Evolutionary conservation across 2,888 invertebrate species (phyloP), one percentile per base, ranked within the genome.

Genomic region (Pelosia muscerda): DNA sequence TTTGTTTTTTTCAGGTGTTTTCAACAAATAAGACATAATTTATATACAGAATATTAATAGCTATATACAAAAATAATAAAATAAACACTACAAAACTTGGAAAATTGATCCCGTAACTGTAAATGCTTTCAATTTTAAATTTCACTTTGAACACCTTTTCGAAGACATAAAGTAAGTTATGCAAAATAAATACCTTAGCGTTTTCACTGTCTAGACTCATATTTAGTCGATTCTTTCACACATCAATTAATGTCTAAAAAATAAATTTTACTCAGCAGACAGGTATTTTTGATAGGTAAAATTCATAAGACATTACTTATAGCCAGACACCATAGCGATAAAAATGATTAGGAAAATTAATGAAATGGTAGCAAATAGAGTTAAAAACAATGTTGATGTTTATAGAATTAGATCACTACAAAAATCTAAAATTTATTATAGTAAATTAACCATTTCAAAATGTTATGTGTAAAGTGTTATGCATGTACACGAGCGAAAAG

Each of bases 231-330:
- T 72, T 66, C 57, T 72, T 66, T 58, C 63, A 71, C 67, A 60
- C 67, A 58, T 15, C 25, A 13, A 65, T 78, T 71, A 66, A 78
- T 58, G 58, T 25, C n/a, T 0, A 25, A 58, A 62, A 53, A 62
- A 65, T 65, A 59, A 74, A 70, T 76, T 64, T 78, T 79, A 81
- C 72, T 71, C 74, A 77, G 79, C 79, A 75, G 78, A 78, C 69
- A 72, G n/a, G 73, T 74, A 78, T 72, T 73, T 78, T 81, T 75
- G 71, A 68, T 73, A 69, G 67, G 65, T 61, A 60, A n/a, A n/a
- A n/a, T n/a, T n/a, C n/a, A n/a, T n/a, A n/a, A n/a, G n/a, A n/a
- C n/a, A n/a, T n/a, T n/a, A n/a, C n/a, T n/a, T n/a, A n/a, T n/a
- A n/a, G n/a, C n/a, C n/a, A n/a, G n/a, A n/a, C n/a, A n/a, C n/a